Conservation (phyloP, 2,888 invertebrate genomes). For the Helicoverpa assulta region DNA sequence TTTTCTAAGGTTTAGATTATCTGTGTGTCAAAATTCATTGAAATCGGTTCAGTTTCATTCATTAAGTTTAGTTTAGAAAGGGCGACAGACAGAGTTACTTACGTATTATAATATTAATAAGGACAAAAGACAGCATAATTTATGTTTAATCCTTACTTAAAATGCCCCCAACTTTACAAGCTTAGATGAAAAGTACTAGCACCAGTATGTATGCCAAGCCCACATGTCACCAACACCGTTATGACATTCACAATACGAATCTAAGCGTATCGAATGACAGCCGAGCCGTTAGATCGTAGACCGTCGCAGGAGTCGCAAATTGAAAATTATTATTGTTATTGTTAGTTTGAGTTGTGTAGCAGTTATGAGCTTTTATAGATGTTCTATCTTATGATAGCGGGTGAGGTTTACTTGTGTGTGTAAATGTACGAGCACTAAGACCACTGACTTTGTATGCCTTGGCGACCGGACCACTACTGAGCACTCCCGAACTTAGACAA, state of each 20-base stretch:
- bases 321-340: constrained; percentile 62
- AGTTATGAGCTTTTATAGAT: constrained; percentile 29
- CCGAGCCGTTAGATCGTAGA: constrained; percentile 70
- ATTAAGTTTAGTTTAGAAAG: too few species aligned
- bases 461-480: too few species aligned
- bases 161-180: neutral
- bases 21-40: neutral
- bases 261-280: constrained; percentile 75
- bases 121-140: too few species aligned
- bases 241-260: constrained; percentile 75
- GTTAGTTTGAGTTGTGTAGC: constrained; percentile 49
- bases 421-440: too few species aligned
- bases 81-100: too few species aligned
- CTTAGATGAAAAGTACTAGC: constrained; percentile 36
- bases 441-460: too few species aligned
- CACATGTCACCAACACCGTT: constrained; percentile 69
- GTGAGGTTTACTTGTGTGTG: too few species aligned
- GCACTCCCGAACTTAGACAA: too few species aligned
- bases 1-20: neutral
- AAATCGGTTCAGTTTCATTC: too few species aligned
- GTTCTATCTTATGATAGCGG: too few species aligned
- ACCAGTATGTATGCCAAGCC: constrained; percentile 57
- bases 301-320: constrained; percentile 51
- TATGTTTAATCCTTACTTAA: too few species aligned
- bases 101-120: too few species aligned